Percentiles rank a stretch among this genome's conserved stretches.
These are phyloP conservation scores for Poicephalus gulielmi DNA, from an alignment of 2,113 vertebrate species.

Conservation along the genomic window DNA sequence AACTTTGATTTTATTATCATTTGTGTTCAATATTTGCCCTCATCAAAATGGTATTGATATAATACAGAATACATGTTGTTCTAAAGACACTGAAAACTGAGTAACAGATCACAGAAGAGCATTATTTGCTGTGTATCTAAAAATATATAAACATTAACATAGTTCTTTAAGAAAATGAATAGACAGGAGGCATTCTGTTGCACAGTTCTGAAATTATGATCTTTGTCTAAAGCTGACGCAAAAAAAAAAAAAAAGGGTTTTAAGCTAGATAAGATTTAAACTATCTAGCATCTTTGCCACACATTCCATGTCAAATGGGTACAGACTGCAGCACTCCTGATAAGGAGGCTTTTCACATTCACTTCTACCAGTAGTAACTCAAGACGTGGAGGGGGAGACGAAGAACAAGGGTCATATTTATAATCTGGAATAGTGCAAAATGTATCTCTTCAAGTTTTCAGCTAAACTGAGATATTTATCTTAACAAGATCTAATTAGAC, in stretches of 20 bases:
- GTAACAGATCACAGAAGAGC: neutral
- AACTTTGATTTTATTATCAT: neutral
- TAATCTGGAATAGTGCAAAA: constrained; percentile 49
- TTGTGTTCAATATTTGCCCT: neutral
- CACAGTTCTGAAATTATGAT: neutral
- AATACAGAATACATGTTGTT: neutral
- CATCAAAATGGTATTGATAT: neutral
- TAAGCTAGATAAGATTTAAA: neutral
- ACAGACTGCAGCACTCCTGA: neutral
- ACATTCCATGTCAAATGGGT: neutral
- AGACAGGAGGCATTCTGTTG: neutral
- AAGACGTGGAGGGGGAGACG: neutral
- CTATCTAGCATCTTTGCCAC: neutral
- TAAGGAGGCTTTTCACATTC: constrained; percentile 2
- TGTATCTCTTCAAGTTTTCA: constrained; percentile 44
- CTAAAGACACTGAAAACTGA: neutral
- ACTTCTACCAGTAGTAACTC: constrained; percentile 14
- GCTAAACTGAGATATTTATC: constrained; percentile 63
- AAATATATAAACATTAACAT: neutral
- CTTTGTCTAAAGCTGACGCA: neutral
- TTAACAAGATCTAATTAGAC: constrained; percentile 64
- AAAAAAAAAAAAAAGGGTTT: neutral
- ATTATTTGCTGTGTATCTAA: neutral
- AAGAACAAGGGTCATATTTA: constrained; percentile 47
- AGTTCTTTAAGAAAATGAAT: neutral